Conservation (phyloP, 2,113 vertebrate species). For the Speoplatyrhinus poulsoni region DNA sequence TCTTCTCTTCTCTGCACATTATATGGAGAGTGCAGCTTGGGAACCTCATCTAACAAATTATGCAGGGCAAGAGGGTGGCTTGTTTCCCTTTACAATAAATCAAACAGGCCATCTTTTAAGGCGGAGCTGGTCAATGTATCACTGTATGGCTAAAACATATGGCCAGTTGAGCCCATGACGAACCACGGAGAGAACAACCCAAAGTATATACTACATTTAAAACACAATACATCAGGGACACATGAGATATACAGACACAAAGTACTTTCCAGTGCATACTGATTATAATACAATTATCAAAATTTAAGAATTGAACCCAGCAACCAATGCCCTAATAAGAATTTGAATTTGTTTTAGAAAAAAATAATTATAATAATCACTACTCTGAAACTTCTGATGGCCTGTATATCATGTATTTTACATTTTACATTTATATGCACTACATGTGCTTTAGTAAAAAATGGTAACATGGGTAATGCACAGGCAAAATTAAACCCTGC, state of each 20-base stretch:
- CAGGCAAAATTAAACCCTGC: slow-evolving; percentile 23
- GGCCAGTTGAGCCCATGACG: slow-evolving; percentile 46
- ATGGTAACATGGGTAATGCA: slow-evolving; percentile 15
- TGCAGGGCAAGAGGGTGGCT: slow-evolving; percentile 68
- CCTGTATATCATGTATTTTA: not conserved
- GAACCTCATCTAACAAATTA: slow-evolving; percentile 57
- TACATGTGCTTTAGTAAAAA: too few species aligned
- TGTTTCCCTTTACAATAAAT: slow-evolving; percentile 68
- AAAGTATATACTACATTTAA: slow-evolving; percentile 66
- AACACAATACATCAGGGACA: slow-evolving; percentile 61
- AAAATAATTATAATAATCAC: slow-evolving; percentile 23
- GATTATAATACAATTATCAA: slow-evolving; percentile 70
- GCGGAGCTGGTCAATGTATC: slow-evolving; percentile 49
- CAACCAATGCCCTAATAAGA: slow-evolving; percentile 18
- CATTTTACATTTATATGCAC: not conserved
- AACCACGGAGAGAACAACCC: slow-evolving; percentile 50
- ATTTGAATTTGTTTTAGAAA: not conserved
- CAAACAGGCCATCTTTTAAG: slow-evolving; percentile 46
- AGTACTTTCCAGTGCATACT: slow-evolving; percentile 83
- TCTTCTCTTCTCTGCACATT: slow-evolving; percentile 33
- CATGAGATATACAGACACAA: slow-evolving; percentile 70
- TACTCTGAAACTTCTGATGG: slow-evolving; percentile 20
- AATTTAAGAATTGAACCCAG: slow-evolving; percentile 42
- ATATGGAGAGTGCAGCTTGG: slow-evolving; percentile 38
- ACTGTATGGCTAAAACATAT: slow-evolving; percentile 44